A percentile compares a stretch with the other conserved stretches of the same genome.
These are phyloP conservation scores for Aplodontia rufa DNA, from an alignment of 2,113 vertebrate species.

Conservation along the genomic window DNA sequence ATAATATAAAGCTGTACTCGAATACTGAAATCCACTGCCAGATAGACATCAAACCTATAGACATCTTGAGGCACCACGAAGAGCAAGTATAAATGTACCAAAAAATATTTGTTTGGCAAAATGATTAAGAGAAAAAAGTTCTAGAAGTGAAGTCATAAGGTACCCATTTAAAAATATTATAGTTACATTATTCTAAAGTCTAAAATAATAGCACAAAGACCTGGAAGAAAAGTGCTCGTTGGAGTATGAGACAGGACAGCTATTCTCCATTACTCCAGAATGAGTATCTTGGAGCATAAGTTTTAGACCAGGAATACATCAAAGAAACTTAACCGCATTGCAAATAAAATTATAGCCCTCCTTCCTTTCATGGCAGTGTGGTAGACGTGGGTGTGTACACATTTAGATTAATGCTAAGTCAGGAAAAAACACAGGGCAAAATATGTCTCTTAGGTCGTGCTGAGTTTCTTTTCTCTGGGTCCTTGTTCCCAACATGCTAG, in stretches of 20 bases:
- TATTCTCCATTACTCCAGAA: background rate
- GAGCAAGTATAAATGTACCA: background rate
- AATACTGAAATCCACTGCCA: background rate
- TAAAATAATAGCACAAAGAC: background rate
- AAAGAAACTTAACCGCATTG: constrained; percentile 39
- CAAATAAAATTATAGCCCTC: constrained; percentile 2
- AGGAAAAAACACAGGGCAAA: background rate
- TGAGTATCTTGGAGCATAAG: background rate
- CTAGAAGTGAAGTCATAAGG: constrained; percentile 11
- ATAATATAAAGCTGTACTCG: background rate
- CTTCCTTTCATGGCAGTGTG: background rate
- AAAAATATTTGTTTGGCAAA: background rate
- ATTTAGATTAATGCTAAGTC: background rate
- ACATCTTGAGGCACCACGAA: constrained; percentile 8
- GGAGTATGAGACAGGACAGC: background rate
- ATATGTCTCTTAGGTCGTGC: background rate
- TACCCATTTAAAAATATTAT: background rate
- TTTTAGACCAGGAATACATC: constrained; percentile 16
- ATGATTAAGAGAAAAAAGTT: constrained; percentile 32
- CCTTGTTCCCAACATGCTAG: background rate
- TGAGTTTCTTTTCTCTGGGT: background rate
- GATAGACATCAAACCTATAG: constrained; percentile 25
- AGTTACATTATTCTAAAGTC: constrained; percentile 47
- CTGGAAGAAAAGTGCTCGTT: background rate
- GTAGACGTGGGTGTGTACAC: background rate